Evolutionary conservation across 2,797 vertebrate genomes (phyloP).

Genomic region (Lateolabrax maculatus): DNA sequence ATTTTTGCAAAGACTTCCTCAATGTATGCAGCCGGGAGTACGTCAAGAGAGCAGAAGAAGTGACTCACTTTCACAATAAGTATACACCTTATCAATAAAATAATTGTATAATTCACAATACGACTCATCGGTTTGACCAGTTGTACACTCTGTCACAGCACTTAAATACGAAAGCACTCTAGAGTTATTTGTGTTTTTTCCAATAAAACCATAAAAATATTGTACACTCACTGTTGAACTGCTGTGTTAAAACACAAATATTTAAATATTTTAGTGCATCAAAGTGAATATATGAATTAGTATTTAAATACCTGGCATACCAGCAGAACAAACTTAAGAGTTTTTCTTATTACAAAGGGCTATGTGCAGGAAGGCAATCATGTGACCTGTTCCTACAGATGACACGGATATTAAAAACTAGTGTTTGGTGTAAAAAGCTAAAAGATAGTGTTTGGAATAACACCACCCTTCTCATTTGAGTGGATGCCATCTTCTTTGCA

Average conservation of each 20-base stretch:
- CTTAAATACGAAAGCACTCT: neutral
- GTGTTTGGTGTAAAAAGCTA: neutral
- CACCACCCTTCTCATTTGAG: neutral
- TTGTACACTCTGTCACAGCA: neutral
- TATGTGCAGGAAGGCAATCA: neutral
- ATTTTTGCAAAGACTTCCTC: neutral
- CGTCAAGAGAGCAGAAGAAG: neutral
- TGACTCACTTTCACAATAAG: neutral
- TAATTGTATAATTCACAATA: neutral
- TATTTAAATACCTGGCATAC: no score
- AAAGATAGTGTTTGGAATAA: neutral
- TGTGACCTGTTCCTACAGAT: neutral
- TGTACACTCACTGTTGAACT: neutral
- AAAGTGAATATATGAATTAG: constrained; percentile 1
- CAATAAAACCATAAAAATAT: neutral
- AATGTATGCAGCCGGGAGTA: neutral
- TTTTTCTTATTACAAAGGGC: neutral
- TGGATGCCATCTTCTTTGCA: neutral
- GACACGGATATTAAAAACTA: constrained; percentile 1
- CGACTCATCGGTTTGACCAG: neutral
- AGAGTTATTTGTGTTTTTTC: neutral
- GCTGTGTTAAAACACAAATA: neutral
- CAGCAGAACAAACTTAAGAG: no score
- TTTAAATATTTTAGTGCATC: neutral
- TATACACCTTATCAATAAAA: neutral